These are phyloP conservation scores for Platycercus adscitus DNA, from an alignment of 2,113 vertebrate genomes.

Conservation along the genomic window DNA sequence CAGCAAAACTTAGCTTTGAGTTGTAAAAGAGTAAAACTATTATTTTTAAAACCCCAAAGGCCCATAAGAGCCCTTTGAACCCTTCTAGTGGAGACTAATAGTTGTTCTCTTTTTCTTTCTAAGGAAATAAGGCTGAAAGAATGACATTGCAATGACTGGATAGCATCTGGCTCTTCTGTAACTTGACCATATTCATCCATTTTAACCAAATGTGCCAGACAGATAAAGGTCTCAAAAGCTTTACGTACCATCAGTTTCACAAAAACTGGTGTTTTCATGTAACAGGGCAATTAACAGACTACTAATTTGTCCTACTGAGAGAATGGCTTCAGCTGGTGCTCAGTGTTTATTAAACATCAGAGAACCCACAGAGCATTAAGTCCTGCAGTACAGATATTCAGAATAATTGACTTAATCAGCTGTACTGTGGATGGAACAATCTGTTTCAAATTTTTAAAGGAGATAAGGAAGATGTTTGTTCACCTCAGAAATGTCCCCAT, in stretches of 20 bases:
- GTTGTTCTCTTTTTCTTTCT: background rate
- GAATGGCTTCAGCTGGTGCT: background rate
- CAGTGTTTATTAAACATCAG: background rate
- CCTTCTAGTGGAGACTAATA: accelerated
- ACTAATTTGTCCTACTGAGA: background rate
- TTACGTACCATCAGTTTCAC: background rate
- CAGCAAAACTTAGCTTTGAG: background rate
- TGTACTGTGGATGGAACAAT: background rate
- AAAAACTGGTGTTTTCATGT: background rate
- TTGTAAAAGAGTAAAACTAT: background rate
- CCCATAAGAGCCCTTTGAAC: background rate
- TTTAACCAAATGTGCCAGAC: background rate
- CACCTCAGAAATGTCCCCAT: background rate
- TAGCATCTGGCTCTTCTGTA: background rate
- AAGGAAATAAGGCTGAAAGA: background rate
- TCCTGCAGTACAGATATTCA: background rate
- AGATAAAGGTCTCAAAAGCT: background rate
- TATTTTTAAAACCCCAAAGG: background rate
- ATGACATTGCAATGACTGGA: background rate
- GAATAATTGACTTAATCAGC: background rate
- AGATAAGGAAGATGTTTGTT: background rate
- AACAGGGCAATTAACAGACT: background rate
- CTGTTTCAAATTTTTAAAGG: background rate
- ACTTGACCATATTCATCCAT: background rate
- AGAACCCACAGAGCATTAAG: background rate